These are phyloP conservation scores for Notamacropus eugenii DNA, from an alignment of 2,797 vertebrate genomes.

Conservation along the genomic window DNA sequence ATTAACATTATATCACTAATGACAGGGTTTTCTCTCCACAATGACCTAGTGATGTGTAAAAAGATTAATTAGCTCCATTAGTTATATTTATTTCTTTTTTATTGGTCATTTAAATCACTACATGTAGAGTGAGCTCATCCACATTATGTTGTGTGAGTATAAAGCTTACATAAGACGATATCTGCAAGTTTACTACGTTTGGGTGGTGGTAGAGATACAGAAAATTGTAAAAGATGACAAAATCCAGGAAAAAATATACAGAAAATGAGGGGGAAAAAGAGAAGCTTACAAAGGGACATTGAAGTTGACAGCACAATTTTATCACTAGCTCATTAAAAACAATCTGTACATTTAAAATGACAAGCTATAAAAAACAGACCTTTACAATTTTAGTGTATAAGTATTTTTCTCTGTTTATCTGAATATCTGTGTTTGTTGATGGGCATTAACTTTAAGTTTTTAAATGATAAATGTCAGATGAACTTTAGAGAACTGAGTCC, in stretches of 20 bases:
- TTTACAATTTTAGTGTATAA: not conserved
- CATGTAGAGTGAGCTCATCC: not conserved
- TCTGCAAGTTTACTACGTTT: not conserved
- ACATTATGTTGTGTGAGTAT: not conserved
- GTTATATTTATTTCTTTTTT: not conserved
- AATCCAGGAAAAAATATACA: not conserved
- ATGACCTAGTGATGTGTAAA: not conserved
- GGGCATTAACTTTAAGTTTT: not conserved
- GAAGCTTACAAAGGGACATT: not conserved
- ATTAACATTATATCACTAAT: not conserved
- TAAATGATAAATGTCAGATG: not conserved
- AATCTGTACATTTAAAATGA: not conserved
- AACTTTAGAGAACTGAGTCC: not conserved
- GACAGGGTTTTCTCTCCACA: not conserved
- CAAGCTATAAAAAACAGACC: not conserved
- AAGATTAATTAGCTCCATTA: not conserved
- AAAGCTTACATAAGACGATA: not conserved
- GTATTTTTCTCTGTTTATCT: not conserved
- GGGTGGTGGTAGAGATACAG: not conserved
- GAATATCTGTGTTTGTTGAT: not conserved
- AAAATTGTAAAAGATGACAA: not conserved
- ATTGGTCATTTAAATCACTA: not conserved
- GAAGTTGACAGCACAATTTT: not conserved
- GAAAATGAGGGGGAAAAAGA: not conserved
- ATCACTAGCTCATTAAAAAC: not conserved